Evolutionary conservation across 2,888 invertebrate species (phyloP).

Genomic region (Netelia melanura): DNA sequence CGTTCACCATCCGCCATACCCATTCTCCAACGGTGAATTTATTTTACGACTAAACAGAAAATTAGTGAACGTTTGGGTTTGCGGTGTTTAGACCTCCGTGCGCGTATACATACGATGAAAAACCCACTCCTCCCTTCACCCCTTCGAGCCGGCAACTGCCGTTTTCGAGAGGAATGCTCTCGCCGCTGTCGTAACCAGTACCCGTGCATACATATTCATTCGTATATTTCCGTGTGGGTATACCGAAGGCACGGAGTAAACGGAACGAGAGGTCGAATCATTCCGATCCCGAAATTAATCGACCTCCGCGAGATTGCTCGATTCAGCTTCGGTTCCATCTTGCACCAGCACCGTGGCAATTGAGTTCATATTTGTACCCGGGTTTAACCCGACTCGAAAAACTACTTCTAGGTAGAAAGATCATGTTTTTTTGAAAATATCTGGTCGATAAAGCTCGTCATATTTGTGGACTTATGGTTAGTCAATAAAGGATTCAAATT

Average conservation of each 20-base stretch:
- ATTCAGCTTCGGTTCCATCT: conserved; percentile 20
- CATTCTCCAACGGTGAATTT: conserved; percentile 76
- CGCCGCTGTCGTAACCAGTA: conserved; percentile 32
- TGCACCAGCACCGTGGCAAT: background rate
- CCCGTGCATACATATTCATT: conserved; percentile 8
- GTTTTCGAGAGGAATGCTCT: conserved; percentile 57
- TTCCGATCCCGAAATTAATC: conserved; percentile 53
- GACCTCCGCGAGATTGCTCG: conserved; percentile 32
- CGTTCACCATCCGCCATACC: conserved; percentile 11
- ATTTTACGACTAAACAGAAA: conserved; percentile 84
- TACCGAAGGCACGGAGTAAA: conserved; percentile 16
- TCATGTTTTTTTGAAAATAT: background rate
- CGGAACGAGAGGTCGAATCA: conserved; percentile 36
- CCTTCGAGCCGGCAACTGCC: conserved; percentile 24
- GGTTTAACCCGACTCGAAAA: conserved; percentile 15
- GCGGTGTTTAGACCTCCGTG: conserved; percentile 78
- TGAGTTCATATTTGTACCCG: conserved; percentile 24
- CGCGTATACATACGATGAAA: background rate
- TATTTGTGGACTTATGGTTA: background rate
- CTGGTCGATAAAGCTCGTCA: too few relatives aligned
- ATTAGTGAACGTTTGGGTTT: conserved; percentile 83
- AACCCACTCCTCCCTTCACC: conserved; percentile 33
- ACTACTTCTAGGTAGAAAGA: background rate
- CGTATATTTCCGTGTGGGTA: conserved; percentile 24
- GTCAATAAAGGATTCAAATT: conserved; percentile 8